These are phyloP conservation scores for Drosophila anomelani DNA, from an alignment of 2,888 invertebrate genomes.

Conservation along the genomic window DNA sequence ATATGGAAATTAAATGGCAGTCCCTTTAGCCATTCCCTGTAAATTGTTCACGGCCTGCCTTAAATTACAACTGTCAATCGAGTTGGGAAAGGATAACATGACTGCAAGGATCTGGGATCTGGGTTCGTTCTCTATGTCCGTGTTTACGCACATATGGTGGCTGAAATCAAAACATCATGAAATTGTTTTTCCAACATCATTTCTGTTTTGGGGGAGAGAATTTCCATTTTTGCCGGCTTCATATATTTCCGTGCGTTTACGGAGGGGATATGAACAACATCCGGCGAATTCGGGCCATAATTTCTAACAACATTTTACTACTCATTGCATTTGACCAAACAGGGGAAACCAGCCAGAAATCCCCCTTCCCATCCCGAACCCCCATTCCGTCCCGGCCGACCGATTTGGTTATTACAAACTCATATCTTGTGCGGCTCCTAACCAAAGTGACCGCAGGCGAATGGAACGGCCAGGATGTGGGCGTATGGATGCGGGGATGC, in stretches of 20 bases:
- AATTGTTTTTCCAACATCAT: constrained; percentile 80
- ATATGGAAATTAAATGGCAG: constrained; percentile 53
- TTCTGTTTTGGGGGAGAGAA: constrained; percentile 53
- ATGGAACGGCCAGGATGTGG: constrained; percentile 23
- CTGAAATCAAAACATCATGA: constrained; percentile 76
- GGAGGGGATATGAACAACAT: constrained; percentile 82
- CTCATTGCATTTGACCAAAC: constrained; percentile 79
- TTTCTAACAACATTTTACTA: constrained; percentile 79
- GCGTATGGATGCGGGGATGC: too few relatives aligned
- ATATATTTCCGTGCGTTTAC: constrained; percentile 82
- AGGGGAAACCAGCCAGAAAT: constrained; percentile 21
- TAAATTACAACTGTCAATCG: constrained; percentile 74
- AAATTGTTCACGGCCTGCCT: constrained; percentile 59
- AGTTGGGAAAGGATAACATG: constrained; percentile 45
- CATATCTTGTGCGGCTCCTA: constrained; percentile 68
- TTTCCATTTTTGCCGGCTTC: constrained; percentile 51
- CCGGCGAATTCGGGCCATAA: constrained; percentile 75
- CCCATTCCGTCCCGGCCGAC: constrained; percentile 32
- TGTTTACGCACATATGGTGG: constrained; percentile 72
- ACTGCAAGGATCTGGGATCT: constrained; percentile 3
- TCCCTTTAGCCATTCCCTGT: constrained; percentile 40
- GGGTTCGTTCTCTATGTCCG: constrained; percentile 8
- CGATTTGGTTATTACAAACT: constrained; percentile 80
- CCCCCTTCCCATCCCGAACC: not conserved
- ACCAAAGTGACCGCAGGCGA: constrained; percentile 73